Evolutionary conservation across 2,797 vertebrate genomes (phyloP), one percentile per base, ranked within the genome.

Genomic region (Paratrypauchen microcephalus): DNA sequence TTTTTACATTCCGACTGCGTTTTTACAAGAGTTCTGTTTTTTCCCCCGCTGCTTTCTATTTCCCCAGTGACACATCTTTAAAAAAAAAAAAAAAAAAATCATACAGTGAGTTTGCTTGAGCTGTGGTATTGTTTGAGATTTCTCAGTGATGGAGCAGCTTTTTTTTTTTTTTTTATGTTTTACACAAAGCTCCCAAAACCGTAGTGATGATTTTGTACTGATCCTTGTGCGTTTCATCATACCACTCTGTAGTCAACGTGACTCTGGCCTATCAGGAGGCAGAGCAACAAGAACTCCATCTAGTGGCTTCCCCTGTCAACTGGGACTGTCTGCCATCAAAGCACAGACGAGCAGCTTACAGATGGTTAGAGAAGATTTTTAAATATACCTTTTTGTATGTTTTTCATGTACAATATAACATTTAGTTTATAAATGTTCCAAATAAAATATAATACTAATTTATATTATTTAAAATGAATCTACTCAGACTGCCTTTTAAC

Each of bases 201-300:
- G 21, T 61, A 39, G 23, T 66, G 72, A 59, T 61, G 28, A n/a
- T 66, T 71, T 74, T 28, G 18, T 19, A 6, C 68, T 21, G 21
- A 41, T 68, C 74, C n/a, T 77, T 65, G 18, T 71, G 18, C 68
- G 72, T 76, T 75, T 65, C 73, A 72, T 74, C 80, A 82, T 72
- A 32, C 16, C 39, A 62, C 65, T 58, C 55, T 60, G 41, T 30
- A 71, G 69, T 74, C 77, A 79, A 62, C 69, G 70, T 52, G 45
- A 74, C 56, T 60, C 39, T 80, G 67, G 54, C 69, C 55, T 72
- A 72, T 79, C 76, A 73, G 70, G 52, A 61, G 58, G 60, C 41
- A 60, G 84, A 88, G 84, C 81, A 79, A 79, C 86, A 83, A 88
- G 80, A 67, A 75, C 84, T 79, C 89, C 90, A 91, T 88, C 91